Evolutionary conservation across 2,797 vertebrate genomes (phyloP), one percentile per base, ranked within the genome.

Genomic region (Catharus ustulatus): DNA sequence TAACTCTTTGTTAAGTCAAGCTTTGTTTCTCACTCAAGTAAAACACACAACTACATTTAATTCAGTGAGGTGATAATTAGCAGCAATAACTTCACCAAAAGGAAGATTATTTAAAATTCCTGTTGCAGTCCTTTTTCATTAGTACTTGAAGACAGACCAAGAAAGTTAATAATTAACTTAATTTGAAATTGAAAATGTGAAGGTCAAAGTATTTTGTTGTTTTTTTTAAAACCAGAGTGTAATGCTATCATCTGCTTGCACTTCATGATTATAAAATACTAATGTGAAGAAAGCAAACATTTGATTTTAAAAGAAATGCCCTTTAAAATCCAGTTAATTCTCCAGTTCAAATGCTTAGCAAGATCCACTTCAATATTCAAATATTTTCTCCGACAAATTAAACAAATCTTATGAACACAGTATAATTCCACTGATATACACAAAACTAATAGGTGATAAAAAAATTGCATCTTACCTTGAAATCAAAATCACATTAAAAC

Each of bases 81-180:
- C 20, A 91, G 40, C 58, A 73, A 81, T n/a, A 90, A 79, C 29
- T 87, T 85, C 15, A 54, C 15, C 26, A 74, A 89, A 23, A 79
- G 38, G 15, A 94, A 85, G 21, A 58, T 38, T 92, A 89, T 62
- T 71, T 81, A 79, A 84, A 93, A 94, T 93, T 87, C 52, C 66
- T 49, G 8, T 36, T 90, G 52, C 40, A 80, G 46, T 61, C 22
- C 40, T 92, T 59, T 73, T 74, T 78, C 29, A 78, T 84, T 80
- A 91, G 15, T 74, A 63, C 40, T 90, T 87, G 77, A 78, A 79
- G 77, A 87, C 21, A 80, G 54, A 66, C 9, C 20, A 93, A 91
- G 45, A 86, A 87, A 92, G 42, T 83, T 90, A 93, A 81, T 69
- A 86, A 45, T 68, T 67, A 80, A 81, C 34, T 85, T 89, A 77